These are phyloP conservation scores for Smittia aterrima DNA, from an alignment of 2,888 invertebrate genomes.

Conservation along the genomic window DNA sequence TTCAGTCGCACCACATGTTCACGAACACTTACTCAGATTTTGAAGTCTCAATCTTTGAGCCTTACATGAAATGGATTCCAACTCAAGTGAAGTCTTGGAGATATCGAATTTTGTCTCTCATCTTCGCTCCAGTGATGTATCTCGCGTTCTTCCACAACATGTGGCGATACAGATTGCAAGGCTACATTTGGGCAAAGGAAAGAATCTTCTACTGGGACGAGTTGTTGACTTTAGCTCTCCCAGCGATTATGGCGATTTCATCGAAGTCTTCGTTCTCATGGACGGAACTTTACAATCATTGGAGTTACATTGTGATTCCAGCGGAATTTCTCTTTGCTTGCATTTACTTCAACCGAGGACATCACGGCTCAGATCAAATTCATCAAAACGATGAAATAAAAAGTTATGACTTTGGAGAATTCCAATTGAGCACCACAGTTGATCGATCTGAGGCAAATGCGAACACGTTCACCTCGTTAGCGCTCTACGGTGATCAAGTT, in stretches of 20 bases:
- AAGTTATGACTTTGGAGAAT: conserved; percentile 72
- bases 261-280: conserved; percentile 44
- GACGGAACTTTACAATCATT: conserved; percentile 47
- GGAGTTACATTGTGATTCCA: conserved; percentile 59
- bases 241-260: conserved; percentile 52
- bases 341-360: conserved; percentile 71
- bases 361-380: conserved; percentile 75
- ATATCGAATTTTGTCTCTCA: background rate
- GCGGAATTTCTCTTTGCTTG: conserved; percentile 62
- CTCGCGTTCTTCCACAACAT: conserved; percentile 9
- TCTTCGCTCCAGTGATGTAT: background rate
- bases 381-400: conserved; percentile 72
- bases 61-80: conserved; percentile 66
- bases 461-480: conserved; percentile 66
- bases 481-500: conserved; percentile 74
- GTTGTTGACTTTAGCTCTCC: conserved; percentile 52
- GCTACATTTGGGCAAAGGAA: conserved; percentile 21
- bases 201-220: conserved; percentile 22
- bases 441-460: conserved; percentile 68
- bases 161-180: conserved; percentile 7
- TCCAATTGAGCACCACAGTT: conserved; percentile 70
- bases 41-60: conserved; percentile 68
- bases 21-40: conserved; percentile 74
- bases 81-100: conserved; percentile 38
- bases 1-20: conserved; percentile 69